Evolutionary conservation across 2,888 invertebrate genomes (phyloP).

Genomic region (Cerceris rybyensis): DNA sequence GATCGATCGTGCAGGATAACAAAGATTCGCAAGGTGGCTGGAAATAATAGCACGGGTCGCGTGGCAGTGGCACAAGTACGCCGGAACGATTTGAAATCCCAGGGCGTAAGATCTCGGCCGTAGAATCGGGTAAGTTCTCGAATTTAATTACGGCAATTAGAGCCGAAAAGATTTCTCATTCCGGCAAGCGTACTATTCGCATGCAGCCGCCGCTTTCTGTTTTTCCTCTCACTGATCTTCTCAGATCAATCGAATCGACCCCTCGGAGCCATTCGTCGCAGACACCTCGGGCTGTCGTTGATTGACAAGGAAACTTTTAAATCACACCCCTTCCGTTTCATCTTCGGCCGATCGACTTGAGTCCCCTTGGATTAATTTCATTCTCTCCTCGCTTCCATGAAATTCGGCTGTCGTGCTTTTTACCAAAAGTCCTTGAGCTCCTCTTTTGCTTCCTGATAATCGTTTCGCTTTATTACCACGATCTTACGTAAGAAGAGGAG

Average conservation of each 20-base stretch:
- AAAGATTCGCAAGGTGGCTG: constrained; percentile 36
- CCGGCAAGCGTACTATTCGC: constrained; percentile 41
- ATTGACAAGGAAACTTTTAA: constrained; percentile 76
- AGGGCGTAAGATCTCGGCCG: constrained; percentile 53
- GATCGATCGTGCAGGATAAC: constrained; percentile 35
- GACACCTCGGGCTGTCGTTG: constrained; percentile 63
- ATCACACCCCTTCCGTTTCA: constrained; percentile 13
- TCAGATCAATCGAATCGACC: constrained; percentile 73
- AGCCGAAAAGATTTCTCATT: constrained; percentile 72
- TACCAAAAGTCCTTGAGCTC: background rate
- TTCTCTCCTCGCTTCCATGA: background rate
- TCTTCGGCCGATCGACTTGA: constrained; percentile 2
- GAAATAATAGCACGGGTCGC: constrained; percentile 58
- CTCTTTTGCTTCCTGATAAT: background rate
- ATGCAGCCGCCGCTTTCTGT: constrained; percentile 8
- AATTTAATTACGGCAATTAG: constrained; percentile 78
- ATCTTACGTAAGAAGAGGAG: background rate
- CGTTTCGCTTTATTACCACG: background rate
- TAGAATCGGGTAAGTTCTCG: constrained; percentile 75
- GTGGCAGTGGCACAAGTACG: constrained; percentile 40
- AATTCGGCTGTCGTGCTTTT: background rate
- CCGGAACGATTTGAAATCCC: constrained; percentile 52
- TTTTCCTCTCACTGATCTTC: constrained; percentile 39
- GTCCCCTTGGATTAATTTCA: background rate
- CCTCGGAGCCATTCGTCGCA: constrained; percentile 70